phyloP scores from a whole-genome alignment of 23 tunicate genomes.

The Clavelina lepadiformis region DNA sequence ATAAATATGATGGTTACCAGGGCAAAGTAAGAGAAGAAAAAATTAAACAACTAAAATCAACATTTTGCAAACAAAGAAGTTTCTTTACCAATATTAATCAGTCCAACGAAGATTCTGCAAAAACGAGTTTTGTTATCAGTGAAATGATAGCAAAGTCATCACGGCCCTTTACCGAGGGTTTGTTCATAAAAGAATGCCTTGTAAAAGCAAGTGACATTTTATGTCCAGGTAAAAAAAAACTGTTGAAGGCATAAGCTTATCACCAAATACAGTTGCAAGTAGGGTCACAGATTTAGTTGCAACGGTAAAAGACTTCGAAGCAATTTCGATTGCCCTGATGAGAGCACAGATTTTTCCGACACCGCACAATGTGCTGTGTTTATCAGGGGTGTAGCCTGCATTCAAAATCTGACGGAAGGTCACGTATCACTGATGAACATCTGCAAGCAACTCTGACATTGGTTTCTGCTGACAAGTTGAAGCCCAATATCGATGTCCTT shows the following conservation, averaged over 20 bases:
- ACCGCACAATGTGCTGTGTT: conserved; percentile 57
- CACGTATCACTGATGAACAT: too few species aligned
- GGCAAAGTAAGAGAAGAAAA: too few species aligned
- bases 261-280: conserved; percentile 24
- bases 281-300: conserved; percentile 31
- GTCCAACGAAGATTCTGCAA: conserved; percentile 12
- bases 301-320: conserved; percentile 8
- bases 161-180: conserved; percentile 26
- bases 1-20: too few species aligned
- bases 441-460: too few species aligned
- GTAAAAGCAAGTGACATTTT: conserved; percentile 34
- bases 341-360: conserved; percentile 51
- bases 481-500: too few species aligned
- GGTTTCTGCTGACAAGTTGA: too few species aligned
- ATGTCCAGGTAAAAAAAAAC: conserved; percentile 26
- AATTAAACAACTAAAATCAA: too few species aligned
- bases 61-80: too few species aligned
- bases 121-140: conserved; percentile 36
- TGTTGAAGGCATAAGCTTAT: conserved; percentile 21
- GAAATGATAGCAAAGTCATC: conserved; percentile 29
- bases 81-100: too few species aligned
- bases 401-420: conserved; percentile 36
- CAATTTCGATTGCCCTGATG: conserved; percentile 20
- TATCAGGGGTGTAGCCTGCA: conserved; percentile 47
- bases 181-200: conserved; percentile 30